A percentile compares a stretch with the other conserved stretches of the same genome.
These are phyloP conservation scores for Amiota communis DNA, from an alignment of 2,888 invertebrate species.

Conservation along the genomic window DNA sequence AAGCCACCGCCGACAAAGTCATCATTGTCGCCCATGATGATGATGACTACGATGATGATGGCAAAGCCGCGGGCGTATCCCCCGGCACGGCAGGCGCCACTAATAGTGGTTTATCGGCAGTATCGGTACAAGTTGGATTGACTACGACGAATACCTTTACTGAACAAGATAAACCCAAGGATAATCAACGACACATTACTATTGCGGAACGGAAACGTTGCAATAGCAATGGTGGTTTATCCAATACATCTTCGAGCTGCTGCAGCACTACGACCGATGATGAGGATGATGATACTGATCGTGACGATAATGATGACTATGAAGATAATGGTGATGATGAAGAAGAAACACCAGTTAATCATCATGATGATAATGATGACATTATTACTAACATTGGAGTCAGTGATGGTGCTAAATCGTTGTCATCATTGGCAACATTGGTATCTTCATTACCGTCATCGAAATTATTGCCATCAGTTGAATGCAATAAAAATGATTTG, in stretches of 20 bases:
- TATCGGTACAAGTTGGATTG: constrained; percentile 72
- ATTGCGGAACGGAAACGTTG: constrained; percentile 30
- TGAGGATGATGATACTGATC: constrained; percentile 57
- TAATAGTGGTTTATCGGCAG: constrained; percentile 62
- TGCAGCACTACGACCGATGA: constrained; percentile 45
- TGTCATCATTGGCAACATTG: constrained; percentile 36
- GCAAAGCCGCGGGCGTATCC: constrained; percentile 8
- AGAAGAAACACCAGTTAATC: constrained; percentile 25
- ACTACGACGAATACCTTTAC: constrained; percentile 64
- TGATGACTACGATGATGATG: constrained; percentile 49
- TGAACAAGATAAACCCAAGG: constrained; percentile 59
- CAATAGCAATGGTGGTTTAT: constrained; percentile 45
- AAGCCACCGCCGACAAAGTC: constrained; percentile 64
- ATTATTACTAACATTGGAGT: constrained; percentile 26
- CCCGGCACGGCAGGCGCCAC: constrained; percentile 46
- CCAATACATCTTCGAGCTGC: constrained; percentile 41
- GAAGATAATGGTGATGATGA: constrained; percentile 50
- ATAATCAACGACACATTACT: constrained; percentile 51
- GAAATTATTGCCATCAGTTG: constrained; percentile 25
- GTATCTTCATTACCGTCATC: constrained; percentile 25
- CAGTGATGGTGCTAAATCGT: constrained; percentile 37
- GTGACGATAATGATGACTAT: constrained; percentile 45
- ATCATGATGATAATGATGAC: constrained; percentile 41
- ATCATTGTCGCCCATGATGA: constrained; percentile 37
- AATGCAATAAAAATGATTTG: constrained; percentile 57